Evolutionary conservation across 2,888 invertebrate species (phyloP).

Genomic region (Caenorhabditis sulstoni): DNA sequence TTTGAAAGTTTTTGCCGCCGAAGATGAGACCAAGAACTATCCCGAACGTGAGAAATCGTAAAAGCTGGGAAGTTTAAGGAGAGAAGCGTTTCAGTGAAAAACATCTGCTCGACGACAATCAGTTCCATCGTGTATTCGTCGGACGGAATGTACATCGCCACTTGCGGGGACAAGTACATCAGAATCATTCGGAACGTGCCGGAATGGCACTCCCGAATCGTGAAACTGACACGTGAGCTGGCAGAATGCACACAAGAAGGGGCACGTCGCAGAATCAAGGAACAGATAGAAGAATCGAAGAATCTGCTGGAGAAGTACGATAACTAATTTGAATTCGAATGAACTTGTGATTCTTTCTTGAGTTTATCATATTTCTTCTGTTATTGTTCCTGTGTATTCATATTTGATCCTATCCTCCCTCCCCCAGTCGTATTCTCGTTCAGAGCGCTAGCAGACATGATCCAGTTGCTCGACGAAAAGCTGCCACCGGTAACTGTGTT

Average conservation of each 20-base stretch:
- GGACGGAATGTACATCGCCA: conserved; percentile 85
- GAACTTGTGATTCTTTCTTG: conserved; percentile 19
- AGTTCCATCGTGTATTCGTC: conserved; percentile 87
- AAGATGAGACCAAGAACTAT: conserved; percentile 83
- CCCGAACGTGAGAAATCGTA: conserved; percentile 80
- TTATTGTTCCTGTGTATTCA: conserved; percentile 26
- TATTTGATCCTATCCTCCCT: neutral
- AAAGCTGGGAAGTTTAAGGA: neutral
- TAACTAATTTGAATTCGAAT: conserved; percentile 5
- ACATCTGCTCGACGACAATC: conserved; percentile 85
- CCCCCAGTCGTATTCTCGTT: neutral
- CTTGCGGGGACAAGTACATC: conserved; percentile 81
- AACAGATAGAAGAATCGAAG: conserved; percentile 58
- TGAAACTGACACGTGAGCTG: conserved; percentile 49
- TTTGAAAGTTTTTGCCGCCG: conserved; percentile 85
- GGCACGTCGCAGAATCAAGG: conserved; percentile 57
- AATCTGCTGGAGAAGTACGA: conserved; percentile 34
- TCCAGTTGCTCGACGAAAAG: neutral
- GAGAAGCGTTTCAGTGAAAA: conserved; percentile 83
- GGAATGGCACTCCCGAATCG: conserved; percentile 79
- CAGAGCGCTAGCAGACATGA: neutral
- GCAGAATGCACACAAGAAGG: conserved; percentile 57
- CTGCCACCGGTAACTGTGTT: neutral
- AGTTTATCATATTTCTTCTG: conserved; percentile 2
- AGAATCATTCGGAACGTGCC: conserved; percentile 88